Evolutionary conservation across 64 coral and sea anemone genomes (phyloP), one percentile per base, ranked within the genome.

Genomic region (Dendronephthya gigantea): DNA sequence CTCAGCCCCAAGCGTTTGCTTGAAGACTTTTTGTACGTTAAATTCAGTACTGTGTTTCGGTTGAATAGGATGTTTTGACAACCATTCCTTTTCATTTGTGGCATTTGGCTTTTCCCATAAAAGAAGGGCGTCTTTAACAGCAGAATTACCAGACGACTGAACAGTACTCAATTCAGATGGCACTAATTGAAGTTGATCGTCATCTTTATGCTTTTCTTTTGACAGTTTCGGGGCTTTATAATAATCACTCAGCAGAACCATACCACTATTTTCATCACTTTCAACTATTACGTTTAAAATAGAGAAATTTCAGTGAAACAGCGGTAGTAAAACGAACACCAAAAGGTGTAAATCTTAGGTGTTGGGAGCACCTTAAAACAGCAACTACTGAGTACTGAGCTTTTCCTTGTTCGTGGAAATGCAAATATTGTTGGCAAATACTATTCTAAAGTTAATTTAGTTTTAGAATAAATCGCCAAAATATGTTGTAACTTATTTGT

Each of bases 21-120:
- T 62, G 55, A 62, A 62, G 55, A 62, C 55, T 62, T 62, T 62
- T 15, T 62, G 55, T 62, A 62, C 55, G 55, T 62, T 62, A 62
- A 62, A 62, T 62, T 62, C 55, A 62, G 55, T n/a, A 62, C 55
- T 62, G 55, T 62, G 19, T 62, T 62, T 62, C 17, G 55, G 55
- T 23, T 62, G 55, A 62, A 62, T 62, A 62, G 55, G 55, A 62
- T 62, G 55, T 27, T 62, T 5, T 62, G 55, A 62, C 55, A 62
- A 27, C 55, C 55, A 62, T 17, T 62, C 55, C 25, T 62, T 62
- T 62, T 62, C 55, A 62, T 62, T 62, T 23, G 3, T 62, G 55
- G 55, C 55, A 23, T 62, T 62, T 62, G 55, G 55, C 55, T 62
- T 62, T 62, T 62, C 55, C 55, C 55, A 62, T n/a, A 62, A 23